Evolutionary conservation across 37 sponge, comb jelly and placozoan species (phyloP).

Genomic region (Cliona cf. orientalis): DNA sequence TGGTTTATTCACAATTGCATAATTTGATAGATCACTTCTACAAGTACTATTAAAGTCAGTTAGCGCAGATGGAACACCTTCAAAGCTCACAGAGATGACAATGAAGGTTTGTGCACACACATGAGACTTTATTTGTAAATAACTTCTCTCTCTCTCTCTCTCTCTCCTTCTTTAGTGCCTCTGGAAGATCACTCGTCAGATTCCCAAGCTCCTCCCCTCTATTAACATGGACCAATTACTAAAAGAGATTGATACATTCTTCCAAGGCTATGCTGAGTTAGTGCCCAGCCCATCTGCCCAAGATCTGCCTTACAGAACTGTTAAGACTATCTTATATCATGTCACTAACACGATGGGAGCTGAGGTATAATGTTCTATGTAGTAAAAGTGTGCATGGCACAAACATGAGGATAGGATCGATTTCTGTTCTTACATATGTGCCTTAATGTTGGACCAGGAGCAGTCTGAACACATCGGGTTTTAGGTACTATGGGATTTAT

Average conservation of each 20-base stretch:
- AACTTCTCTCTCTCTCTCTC: conserved; percentile 2
- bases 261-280: conserved; percentile 32
- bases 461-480: no score
- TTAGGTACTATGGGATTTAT: no score
- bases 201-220: conserved; percentile 32
- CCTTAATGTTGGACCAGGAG: no score
- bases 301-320: conserved; percentile 84
- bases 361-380: conserved; percentile 27
- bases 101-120: conserved; percentile 69
- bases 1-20: no score
- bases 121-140: no score
- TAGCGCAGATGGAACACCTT: conserved; percentile 45
- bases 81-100: conserved; percentile 65
- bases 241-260: conserved; percentile 67
- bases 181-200: conserved; percentile 73
- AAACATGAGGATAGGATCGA: no score
- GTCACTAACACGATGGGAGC: conserved; percentile 57
- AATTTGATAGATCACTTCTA: conserved; percentile 76
- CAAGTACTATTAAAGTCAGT: conserved; percentile 70
- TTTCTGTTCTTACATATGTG: no score
- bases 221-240: conserved; percentile 74
- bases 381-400: no score
- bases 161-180: conserved; percentile 56
- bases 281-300: conserved; percentile 30
- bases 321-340: conserved; percentile 88